Percentiles rank a stretch among this genome's conserved stretches.
These are phyloP conservation scores for Micromesistius poutassou DNA, from an alignment of 2,797 vertebrate genomes.

Conservation along the genomic window DNA sequence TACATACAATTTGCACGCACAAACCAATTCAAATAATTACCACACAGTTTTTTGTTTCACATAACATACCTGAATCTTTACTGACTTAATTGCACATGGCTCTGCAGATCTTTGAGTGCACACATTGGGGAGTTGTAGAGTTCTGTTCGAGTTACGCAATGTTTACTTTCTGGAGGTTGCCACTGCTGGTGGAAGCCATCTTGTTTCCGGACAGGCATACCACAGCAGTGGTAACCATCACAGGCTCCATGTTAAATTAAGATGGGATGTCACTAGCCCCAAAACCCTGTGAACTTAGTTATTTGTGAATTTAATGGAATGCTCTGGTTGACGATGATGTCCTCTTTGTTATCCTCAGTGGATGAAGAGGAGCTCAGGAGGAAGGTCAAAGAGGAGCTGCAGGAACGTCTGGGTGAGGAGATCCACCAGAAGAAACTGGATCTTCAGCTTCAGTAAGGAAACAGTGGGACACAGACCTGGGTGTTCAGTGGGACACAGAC, in stretches of 20 bases:
- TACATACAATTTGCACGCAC: neutral
- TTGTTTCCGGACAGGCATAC: neutral
- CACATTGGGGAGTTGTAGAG: neutral
- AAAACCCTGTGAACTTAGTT: neutral
- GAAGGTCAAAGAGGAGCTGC: conserved; percentile 62
- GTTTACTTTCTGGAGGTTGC: neutral
- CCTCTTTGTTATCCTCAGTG: conserved; percentile 37
- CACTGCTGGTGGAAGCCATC: neutral
- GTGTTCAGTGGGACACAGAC: neutral
- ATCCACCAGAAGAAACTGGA: conserved; percentile 54
- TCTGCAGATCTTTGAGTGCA: neutral
- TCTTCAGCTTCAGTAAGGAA: conserved; percentile 64
- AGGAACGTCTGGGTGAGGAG: conserved; percentile 62
- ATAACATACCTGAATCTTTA: no score
- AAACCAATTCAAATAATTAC: neutral
- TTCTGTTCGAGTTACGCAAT: neutral
- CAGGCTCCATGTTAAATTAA: neutral
- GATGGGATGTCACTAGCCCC: neutral
- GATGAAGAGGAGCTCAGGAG: conserved; percentile 58
- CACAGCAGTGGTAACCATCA: neutral
- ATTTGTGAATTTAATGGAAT: neutral
- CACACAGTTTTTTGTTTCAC: neutral
- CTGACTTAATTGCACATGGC: no score
- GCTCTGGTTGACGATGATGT: neutral
- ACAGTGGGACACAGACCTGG: neutral